Conservation (phyloP, 2,888 invertebrate species). For the Mactromeris polynyma region DNA sequence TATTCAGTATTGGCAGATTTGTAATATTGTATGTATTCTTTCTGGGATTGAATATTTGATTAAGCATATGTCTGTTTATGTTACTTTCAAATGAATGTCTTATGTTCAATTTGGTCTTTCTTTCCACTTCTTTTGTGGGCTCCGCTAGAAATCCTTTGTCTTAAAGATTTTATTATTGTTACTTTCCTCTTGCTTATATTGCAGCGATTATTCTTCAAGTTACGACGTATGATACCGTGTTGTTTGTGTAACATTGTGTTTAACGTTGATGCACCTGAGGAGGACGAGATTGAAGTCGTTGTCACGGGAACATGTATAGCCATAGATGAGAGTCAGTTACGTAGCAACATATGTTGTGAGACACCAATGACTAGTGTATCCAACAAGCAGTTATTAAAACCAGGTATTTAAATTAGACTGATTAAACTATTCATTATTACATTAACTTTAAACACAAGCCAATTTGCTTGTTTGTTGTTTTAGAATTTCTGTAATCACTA, state of each 20-base stretch:
- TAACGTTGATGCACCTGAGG: constrained; percentile 95
- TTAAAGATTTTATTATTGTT: too few species aligned
- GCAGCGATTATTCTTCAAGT: constrained; percentile 94
- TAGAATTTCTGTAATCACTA: too few species aligned
- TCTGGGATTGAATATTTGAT: too few species aligned
- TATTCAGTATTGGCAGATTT: too few species aligned
- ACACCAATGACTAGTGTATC: constrained; percentile 44
- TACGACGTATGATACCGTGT: constrained; percentile 95
- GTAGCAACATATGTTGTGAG: constrained; percentile 53
- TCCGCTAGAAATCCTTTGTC: too few species aligned
- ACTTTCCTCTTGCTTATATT: neutral
- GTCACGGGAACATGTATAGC: constrained; percentile 93
- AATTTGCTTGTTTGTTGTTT: too few species aligned
- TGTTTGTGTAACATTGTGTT: constrained; percentile 94
- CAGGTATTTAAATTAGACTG: constrained; percentile 57
- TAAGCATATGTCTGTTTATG: neutral
- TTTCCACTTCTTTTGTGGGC: too few species aligned
- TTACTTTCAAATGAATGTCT: too few species aligned
- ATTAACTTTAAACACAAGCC: too few species aligned
- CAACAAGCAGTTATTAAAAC: constrained; percentile 67
- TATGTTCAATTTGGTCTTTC: too few species aligned
- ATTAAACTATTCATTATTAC: too few species aligned
- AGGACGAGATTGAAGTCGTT: constrained; percentile 89
- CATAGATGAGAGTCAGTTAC: constrained; percentile 86
- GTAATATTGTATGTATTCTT: too few species aligned